phyloP scores from a whole-genome alignment of 2,113 vertebrate genomes.

The sheep (Ovis aries) region DNA sequence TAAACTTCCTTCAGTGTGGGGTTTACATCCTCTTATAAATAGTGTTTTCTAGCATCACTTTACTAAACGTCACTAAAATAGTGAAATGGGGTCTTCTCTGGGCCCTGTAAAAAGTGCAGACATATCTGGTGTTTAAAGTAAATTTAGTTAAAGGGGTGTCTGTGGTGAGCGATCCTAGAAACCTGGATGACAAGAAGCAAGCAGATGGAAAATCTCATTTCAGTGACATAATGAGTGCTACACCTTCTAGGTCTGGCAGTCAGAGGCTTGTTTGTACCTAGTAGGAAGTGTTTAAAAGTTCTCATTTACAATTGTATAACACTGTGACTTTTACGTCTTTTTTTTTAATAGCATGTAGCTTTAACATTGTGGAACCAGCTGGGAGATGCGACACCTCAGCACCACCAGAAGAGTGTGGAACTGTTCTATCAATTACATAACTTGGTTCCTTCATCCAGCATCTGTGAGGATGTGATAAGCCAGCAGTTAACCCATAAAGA shows the following conservation, averaged over 20 bases:
- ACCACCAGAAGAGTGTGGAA: constrained; percentile 97
- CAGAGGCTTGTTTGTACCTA: not conserved
- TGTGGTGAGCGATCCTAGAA: not conserved
- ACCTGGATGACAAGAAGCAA: not conserved
- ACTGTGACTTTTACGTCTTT: constrained; percentile 23
- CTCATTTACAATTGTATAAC: constrained; percentile 17
- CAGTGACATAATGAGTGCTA: not conserved
- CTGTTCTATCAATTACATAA: constrained; percentile 99
- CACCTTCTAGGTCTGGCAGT: not conserved
- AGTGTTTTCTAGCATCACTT: not conserved
- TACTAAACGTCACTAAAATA: not conserved
- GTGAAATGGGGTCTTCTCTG: not conserved
- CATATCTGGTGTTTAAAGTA: not conserved
- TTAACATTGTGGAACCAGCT: constrained; percentile 95
- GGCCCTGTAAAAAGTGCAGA: not conserved
- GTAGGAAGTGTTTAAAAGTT: not conserved
- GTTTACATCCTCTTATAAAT: not conserved
- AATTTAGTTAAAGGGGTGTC: not conserved
- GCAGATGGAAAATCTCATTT: not conserved
- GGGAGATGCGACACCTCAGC: constrained; percentile 92
- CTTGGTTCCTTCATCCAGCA: constrained; percentile 95
- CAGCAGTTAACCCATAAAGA: constrained; percentile 97
- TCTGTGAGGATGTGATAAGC: constrained; percentile 98
- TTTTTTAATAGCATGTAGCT: constrained; percentile 86
- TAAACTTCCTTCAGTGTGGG: not conserved